Evolutionary conservation across 1,140 invertebrate genomes (phyloP), one percentile per base, ranked within the genome.

Genomic region (Drosophila guanche): DNA sequence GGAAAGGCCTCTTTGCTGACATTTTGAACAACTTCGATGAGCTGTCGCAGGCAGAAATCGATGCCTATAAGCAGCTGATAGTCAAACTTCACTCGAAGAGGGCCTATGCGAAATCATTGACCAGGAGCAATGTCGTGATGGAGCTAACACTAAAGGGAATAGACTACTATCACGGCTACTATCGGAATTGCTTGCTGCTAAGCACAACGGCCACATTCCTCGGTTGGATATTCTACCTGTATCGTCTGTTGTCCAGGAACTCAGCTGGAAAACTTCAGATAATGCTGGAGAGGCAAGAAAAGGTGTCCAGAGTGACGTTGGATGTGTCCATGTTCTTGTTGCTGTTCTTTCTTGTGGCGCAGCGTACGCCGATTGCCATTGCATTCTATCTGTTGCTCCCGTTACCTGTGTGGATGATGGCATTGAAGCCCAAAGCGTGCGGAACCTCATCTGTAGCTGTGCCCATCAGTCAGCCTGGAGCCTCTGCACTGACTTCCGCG

Each of bases 161-260:
- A 6, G 92, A 93, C 10, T 97, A 96, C 86, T 97, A 96, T 81
- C 95, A 97, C 61, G 95, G 94, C 60, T 97, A 97, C 91, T 95
- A 96, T 84, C 93, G 95, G 74, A 90, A 91, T 37, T 92, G 93
- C 37, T 90, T 97, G 1, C 92, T 95, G 62, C 80, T 93, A 56
- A 92, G 93, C 57, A 92, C 94, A 4, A 93, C 94, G 2, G 77
- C 94, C 22, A 93, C 95, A 1, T 95, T 95, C 88, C 41, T 96
- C 23, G 94, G 94, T 1, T 97, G 95, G 95, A 95, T 96, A 61
- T 73, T 72, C 20, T 90, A 89, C 50, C 50, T 90, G 27, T 74
- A 83, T 12, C 78, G 79, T 20, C 5, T 88, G 12, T 46, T 90
- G 0, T 40, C 61, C 2, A 40, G 16, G n/a, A 48, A 45, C 12